Conservation (phyloP, 2,888 invertebrate species). For the Polydrusus cervinus region DNA sequence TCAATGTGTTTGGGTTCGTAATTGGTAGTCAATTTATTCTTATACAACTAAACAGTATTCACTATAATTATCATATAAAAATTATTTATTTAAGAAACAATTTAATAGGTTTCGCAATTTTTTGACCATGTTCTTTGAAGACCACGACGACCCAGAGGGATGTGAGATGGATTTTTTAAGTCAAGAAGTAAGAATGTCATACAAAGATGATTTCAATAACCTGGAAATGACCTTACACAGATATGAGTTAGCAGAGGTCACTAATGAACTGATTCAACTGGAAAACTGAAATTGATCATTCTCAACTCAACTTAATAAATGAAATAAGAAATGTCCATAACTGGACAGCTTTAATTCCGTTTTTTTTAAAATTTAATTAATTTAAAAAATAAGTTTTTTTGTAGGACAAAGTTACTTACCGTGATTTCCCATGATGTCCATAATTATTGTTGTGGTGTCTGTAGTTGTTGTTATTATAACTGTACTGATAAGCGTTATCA, state of each 20-base stretch:
- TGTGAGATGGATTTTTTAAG: conserved; percentile 8
- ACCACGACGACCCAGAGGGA: not conserved
- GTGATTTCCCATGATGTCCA: conserved; percentile 55
- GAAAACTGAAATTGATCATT: not conserved
- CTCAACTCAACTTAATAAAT: not conserved
- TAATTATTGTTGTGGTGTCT: conserved; percentile 44
- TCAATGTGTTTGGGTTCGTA: conserved; percentile 45
- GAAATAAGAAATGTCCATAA: no score
- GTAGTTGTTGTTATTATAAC: conserved; percentile 18
- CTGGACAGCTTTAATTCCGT: no score
- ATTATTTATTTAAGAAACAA: no score
- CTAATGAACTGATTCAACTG: not conserved
- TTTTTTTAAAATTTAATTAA: no score
- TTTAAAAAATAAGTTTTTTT: no score
- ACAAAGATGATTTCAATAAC: conserved; percentile 35
- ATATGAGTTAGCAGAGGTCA: conserved; percentile 17
- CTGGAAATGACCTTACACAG: conserved; percentile 34
- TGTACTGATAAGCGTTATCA: conserved; percentile 29
- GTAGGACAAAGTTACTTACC: conserved; percentile 29
- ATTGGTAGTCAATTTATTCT: no score
- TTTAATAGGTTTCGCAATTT: conserved; percentile 15
- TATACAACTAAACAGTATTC: no score
- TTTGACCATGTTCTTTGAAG: conserved; percentile 37
- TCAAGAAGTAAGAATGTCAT: conserved; percentile 10
- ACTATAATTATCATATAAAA: no score